These are phyloP conservation scores for Lutra lutra DNA, from an alignment of 2,797 vertebrate genomes.

Conservation along the genomic window DNA sequence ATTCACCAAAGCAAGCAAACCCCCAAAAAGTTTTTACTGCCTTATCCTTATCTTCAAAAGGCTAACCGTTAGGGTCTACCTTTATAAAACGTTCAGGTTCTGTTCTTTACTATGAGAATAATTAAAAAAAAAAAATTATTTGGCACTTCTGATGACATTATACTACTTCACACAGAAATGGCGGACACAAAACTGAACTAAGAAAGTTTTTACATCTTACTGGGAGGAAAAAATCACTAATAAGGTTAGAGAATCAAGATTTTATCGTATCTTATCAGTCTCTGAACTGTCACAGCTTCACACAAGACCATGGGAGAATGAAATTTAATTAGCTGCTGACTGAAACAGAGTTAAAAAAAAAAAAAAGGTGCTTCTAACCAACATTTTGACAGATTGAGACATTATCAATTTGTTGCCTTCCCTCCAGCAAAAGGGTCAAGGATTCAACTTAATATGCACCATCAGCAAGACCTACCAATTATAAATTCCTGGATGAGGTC, in stretches of 20 bases:
- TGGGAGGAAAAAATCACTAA: not conserved
- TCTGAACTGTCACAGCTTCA: slow-evolving; percentile 52
- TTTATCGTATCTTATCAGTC: slow-evolving; percentile 41
- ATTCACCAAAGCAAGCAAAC: slow-evolving; percentile 49
- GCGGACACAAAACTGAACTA: not conserved
- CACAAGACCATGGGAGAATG: slow-evolving; percentile 65
- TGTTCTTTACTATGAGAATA: slow-evolving; percentile 31
- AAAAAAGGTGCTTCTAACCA: not conserved
- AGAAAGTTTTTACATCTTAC: slow-evolving; percentile 24
- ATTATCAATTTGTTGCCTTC: slow-evolving; percentile 50
- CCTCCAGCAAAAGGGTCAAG: slow-evolving; percentile 26
- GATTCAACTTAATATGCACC: not conserved
- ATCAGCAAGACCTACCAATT: slow-evolving; percentile 89
- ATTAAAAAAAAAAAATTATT: not conserved
- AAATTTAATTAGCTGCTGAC: slow-evolving; percentile 71
- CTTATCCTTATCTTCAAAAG: not conserved
- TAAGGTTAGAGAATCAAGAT: slow-evolving; percentile 49
- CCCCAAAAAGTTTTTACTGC: not conserved
- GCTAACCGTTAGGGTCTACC: slow-evolving; percentile 10
- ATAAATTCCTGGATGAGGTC: slow-evolving; percentile 98
- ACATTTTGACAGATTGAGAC: not conserved
- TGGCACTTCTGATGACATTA: not conserved
- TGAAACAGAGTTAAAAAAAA: not conserved
- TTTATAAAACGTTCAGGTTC: slow-evolving; percentile 21
- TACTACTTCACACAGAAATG: not conserved